Conservation (phyloP, 2,888 invertebrate species). For the Acrocera orbiculus region DNA sequence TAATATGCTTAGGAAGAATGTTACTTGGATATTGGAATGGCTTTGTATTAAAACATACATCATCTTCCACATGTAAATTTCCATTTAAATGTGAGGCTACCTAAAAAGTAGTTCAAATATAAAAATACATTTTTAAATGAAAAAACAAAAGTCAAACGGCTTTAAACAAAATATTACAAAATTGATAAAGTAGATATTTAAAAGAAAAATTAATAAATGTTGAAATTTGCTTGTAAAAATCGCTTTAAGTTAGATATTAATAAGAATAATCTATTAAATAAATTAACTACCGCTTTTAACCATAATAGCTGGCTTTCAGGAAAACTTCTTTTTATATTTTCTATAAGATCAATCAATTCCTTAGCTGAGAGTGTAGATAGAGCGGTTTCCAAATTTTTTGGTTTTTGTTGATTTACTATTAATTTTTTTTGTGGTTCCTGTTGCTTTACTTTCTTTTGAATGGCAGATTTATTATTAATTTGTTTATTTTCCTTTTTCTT, state of each 20-base stretch:
- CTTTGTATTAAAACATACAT: conserved; percentile 23
- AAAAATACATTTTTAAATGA: conserved; percentile 9
- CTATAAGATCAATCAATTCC: conserved; percentile 36
- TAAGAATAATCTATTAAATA: neutral
- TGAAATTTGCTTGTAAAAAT: neutral
- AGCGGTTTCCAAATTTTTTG: conserved; percentile 23
- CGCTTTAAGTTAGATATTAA: neutral
- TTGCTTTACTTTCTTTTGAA: conserved; percentile 6
- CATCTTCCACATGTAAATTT: conserved; percentile 21
- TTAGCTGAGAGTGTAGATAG: conserved; percentile 35
- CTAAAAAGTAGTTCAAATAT: too few species aligned
- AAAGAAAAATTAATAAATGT: neutral
- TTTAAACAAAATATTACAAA: neutral
- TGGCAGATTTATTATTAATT: conserved; percentile 16
- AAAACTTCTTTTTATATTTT: conserved; percentile 43
- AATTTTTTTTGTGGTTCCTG: too few species aligned
- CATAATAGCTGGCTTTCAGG: conserved; percentile 52
- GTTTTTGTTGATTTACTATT: too few species aligned
- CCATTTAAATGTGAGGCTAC: conserved; percentile 21
- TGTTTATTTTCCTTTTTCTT: conserved; percentile 32
- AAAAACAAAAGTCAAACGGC: neutral
- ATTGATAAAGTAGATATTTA: neutral
- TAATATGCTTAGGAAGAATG: conserved; percentile 18
- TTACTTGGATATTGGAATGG: conserved; percentile 22
- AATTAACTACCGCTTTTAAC: conserved; percentile 51